Conservation (phyloP, 2,113 vertebrate genomes). For the Mesembrinibis cayennensis region DNA sequence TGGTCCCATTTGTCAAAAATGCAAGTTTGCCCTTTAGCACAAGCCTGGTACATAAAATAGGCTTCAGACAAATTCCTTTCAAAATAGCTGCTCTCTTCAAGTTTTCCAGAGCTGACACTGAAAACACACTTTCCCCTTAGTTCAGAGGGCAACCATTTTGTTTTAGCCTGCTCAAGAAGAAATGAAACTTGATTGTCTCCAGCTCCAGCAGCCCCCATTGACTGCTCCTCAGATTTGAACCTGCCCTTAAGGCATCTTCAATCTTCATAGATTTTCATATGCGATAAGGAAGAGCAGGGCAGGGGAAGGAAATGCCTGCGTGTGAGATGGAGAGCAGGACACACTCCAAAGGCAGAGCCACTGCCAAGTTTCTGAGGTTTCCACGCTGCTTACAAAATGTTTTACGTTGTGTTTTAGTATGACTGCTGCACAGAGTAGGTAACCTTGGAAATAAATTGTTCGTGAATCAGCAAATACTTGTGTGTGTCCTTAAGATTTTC, state of each 20-base stretch:
- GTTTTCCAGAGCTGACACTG: background rate
- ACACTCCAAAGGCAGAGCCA: background rate
- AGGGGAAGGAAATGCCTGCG: background rate
- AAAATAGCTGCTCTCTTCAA: background rate
- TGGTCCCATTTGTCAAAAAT: background rate
- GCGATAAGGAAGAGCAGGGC: background rate
- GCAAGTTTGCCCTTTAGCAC: background rate
- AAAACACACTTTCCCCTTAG: background rate
- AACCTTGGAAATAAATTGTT: constrained; percentile 30
- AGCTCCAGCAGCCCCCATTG: background rate
- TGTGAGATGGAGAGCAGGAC: background rate
- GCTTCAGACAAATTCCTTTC: background rate
- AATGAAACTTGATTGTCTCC: background rate
- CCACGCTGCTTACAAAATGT: background rate
- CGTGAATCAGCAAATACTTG: constrained; percentile 34
- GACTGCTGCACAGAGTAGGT: background rate
- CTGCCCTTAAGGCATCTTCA: background rate
- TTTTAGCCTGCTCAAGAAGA: background rate
- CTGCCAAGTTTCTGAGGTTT: background rate
- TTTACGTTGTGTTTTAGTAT: background rate
- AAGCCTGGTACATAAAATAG: background rate
- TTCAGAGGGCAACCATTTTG: background rate
- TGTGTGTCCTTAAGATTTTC: background rate
- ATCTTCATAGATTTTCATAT: background rate
- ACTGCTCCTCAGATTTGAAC: background rate